Conservation (phyloP, 2,888 invertebrate species). For the Hecatera dysodea region DNA sequence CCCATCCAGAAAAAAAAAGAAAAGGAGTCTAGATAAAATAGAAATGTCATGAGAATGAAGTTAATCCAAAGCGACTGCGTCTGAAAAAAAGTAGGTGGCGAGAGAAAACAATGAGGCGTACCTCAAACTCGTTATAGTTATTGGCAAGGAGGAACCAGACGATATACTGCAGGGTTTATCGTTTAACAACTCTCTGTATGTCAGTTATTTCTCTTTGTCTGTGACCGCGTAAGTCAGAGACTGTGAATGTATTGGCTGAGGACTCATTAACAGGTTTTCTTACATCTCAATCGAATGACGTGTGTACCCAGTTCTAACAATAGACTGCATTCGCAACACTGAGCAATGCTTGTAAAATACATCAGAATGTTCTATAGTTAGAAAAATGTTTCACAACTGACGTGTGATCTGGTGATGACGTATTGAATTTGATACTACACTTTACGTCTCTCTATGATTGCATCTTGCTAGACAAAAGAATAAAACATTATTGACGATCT, state of each 20-base stretch:
- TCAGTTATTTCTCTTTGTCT: constrained; percentile 8
- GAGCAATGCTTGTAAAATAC: constrained; percentile 30
- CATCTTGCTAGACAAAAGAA: not conserved
- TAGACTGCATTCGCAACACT: constrained; percentile 42
- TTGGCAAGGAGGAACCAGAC: not conserved
- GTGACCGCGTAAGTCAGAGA: constrained; percentile 50
- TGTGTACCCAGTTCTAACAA: constrained; percentile 42
- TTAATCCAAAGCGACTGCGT: not conserved
- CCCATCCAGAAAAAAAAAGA: no score
- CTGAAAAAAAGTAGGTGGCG: not conserved
- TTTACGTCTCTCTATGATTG: not conserved
- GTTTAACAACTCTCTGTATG: not conserved
- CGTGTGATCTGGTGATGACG: constrained; percentile 11
- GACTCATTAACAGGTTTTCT: constrained; percentile 53
- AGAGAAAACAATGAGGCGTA: not conserved
- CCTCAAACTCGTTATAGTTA: not conserved
- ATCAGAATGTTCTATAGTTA: constrained; percentile 19
- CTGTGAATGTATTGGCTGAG: constrained; percentile 38
- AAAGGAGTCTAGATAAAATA: no score
- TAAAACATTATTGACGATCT: not conserved
- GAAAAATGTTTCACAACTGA: constrained; percentile 16
- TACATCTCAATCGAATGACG: constrained; percentile 62
- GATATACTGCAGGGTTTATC: constrained; percentile 12
- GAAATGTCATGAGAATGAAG: no score
- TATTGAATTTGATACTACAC: constrained; percentile 10